These are phyloP conservation scores for Heterotilapia buettikoferi DNA, from an alignment of 2,113 vertebrate species.

Conservation along the genomic window DNA sequence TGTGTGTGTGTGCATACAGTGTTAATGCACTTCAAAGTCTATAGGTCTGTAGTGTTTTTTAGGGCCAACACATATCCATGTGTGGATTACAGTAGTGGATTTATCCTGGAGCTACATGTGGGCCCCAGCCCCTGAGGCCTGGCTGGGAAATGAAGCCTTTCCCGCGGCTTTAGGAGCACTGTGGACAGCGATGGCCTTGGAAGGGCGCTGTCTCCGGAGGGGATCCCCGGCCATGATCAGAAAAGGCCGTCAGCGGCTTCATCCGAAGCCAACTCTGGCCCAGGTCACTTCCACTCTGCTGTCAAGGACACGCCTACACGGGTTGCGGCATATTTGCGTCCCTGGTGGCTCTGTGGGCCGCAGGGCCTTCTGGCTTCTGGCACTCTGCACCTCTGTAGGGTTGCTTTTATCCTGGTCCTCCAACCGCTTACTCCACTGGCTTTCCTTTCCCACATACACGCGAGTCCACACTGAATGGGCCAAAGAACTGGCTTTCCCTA, in stretches of 20 bases:
- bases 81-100: slow-evolving; percentile 61
- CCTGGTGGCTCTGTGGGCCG: slow-evolving; percentile 75
- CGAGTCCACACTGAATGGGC: slow-evolving; percentile 91
- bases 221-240: slow-evolving; percentile 60
- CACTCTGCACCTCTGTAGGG: slow-evolving; percentile 87
- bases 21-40: background rate
- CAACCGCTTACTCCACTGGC: slow-evolving; percentile 90
- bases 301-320: slow-evolving; percentile 83
- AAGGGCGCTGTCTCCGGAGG: slow-evolving; percentile 62
- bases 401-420: slow-evolving; percentile 93
- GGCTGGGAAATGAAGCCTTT: slow-evolving; percentile 74
- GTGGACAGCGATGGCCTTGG: slow-evolving; percentile 75
- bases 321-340: slow-evolving; percentile 83
- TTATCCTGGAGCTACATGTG: slow-evolving; percentile 75
- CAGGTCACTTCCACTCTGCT: slow-evolving; percentile 61
- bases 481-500: slow-evolving; percentile 88
- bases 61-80: slow-evolving; percentile 5
- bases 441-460: slow-evolving; percentile 92
- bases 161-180: slow-evolving; percentile 66
- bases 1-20: background rate
- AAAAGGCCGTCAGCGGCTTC: slow-evolving; percentile 32
- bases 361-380: slow-evolving; percentile 88
- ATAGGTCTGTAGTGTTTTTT: background rate
- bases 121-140: slow-evolving; percentile 67
- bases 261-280: slow-evolving; percentile 18